Evolutionary conservation across 2,888 invertebrate genomes (phyloP).

Genomic region (Dione juno): DNA sequence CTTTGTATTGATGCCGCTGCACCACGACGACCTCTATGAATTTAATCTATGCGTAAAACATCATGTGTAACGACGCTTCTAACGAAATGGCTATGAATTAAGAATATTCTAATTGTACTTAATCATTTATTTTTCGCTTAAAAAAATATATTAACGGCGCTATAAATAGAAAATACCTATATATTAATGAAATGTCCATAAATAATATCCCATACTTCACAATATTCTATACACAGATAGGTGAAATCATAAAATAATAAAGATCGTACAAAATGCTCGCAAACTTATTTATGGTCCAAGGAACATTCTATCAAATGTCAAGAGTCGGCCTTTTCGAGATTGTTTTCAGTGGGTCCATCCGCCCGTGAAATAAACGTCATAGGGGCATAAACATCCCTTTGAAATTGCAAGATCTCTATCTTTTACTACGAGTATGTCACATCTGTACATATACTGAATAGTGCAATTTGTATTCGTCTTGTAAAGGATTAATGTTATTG

Average conservation of each 20-base stretch:
- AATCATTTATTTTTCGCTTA: no score
- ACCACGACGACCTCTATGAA: no score
- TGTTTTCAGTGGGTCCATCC: constrained; percentile 64
- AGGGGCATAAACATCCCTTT: constrained; percentile 62
- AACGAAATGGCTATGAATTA: no score
- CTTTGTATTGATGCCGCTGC: no score
- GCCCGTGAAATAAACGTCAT: constrained; percentile 71
- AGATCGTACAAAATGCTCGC: constrained; percentile 49
- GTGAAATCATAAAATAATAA: constrained; percentile 52
- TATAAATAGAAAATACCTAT: no score
- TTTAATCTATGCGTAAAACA: no score
- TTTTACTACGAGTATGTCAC: constrained; percentile 46
- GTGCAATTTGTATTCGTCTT: constrained; percentile 42
- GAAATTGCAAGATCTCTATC: constrained; percentile 59
- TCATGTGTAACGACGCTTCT: no score
- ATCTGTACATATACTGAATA: constrained; percentile 49
- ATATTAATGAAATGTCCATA: no score
- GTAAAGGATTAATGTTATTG: no score
- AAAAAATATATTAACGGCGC: no score
- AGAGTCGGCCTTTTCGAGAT: constrained; percentile 66
- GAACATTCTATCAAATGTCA: constrained; percentile 78
- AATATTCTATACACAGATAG: neutral
- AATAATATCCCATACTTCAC: neutral
- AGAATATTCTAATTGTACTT: no score
- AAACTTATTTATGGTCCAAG: constrained; percentile 66